A percentile compares a stretch with the other conserved stretches of the same genome.
phyloP scores from a whole-genome alignment of 2,113 vertebrate species.

The Sapayoa aenigma region DNA sequence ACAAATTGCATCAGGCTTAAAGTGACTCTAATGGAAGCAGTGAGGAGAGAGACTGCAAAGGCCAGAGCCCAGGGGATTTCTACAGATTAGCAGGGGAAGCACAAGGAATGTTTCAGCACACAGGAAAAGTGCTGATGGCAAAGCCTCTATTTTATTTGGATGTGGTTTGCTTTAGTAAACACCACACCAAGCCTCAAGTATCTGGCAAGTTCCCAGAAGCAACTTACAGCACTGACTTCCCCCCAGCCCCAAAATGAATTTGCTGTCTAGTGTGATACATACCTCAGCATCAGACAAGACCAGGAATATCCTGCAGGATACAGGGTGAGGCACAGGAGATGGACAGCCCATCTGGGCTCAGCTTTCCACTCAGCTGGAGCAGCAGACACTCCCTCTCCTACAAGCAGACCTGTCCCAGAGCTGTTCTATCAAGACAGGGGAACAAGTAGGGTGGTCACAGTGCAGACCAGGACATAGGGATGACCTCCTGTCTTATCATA shows the following conservation, averaged over 20 bases:
- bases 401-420: fast-evolving
- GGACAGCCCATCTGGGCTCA: fast-evolving
- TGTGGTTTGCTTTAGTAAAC: not conserved
- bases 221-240: not conserved
- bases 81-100: not conserved
- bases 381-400: fast-evolving
- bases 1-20: not conserved
- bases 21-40: not conserved
- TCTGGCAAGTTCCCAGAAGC: not conserved
- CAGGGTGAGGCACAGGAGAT: not conserved
- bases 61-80: not conserved
- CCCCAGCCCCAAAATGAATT: not conserved
- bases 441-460: not conserved
- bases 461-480: not conserved
- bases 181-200: not conserved
- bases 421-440: not conserved
- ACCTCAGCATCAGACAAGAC: not conserved
- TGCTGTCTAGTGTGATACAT: not conserved
- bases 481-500: not conserved
- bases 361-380: not conserved
- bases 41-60: not conserved
- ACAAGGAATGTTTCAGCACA: not conserved
- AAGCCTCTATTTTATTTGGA: not conserved
- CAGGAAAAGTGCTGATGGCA: not conserved
- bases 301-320: not conserved